phyloP scores from a whole-genome alignment of 1,140 invertebrate species.

The Anadara kagoshimensis region DNA sequence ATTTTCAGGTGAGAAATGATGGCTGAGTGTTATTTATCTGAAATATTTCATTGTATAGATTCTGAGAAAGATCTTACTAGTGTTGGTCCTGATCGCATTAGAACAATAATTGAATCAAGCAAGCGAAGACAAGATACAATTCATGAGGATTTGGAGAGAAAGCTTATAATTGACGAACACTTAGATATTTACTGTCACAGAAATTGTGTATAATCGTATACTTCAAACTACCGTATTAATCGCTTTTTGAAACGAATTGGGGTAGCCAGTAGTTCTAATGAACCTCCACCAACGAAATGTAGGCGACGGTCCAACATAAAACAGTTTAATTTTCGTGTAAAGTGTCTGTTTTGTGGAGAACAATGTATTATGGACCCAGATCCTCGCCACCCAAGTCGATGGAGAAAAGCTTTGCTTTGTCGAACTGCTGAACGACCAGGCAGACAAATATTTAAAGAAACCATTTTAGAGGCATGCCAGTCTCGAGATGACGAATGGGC shows the following conservation, averaged over 20 bases:
- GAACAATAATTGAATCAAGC: conserved; percentile 3
- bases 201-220: conserved; percentile 20
- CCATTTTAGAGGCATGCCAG: conserved; percentile 8
- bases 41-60: too few relatives aligned
- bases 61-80: too few relatives aligned
- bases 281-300: neutral
- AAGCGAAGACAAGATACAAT: neutral
- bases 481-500: neutral
- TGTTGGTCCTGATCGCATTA: neutral
- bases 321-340: conserved; percentile 9
- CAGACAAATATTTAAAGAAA: conserved; percentile 12
- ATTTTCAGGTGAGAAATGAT: too few relatives aligned
- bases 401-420: conserved; percentile 8
- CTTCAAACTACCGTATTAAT: conserved; percentile 6
- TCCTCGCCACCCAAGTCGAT: conserved; percentile 10
- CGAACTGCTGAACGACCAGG: neutral
- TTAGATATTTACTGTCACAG: conserved; percentile 10
- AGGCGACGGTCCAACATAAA: conserved; percentile 3
- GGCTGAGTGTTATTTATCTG: too few relatives aligned
- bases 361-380: neutral
- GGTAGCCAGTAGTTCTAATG: too few relatives aligned
- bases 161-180: neutral
- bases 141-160: conserved; percentile 13
- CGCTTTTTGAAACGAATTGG: neutral
- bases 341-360: conserved; percentile 32